phyloP scores from a whole-genome alignment of 2,797 vertebrate genomes.

The Gambelia wislizenii region DNA sequence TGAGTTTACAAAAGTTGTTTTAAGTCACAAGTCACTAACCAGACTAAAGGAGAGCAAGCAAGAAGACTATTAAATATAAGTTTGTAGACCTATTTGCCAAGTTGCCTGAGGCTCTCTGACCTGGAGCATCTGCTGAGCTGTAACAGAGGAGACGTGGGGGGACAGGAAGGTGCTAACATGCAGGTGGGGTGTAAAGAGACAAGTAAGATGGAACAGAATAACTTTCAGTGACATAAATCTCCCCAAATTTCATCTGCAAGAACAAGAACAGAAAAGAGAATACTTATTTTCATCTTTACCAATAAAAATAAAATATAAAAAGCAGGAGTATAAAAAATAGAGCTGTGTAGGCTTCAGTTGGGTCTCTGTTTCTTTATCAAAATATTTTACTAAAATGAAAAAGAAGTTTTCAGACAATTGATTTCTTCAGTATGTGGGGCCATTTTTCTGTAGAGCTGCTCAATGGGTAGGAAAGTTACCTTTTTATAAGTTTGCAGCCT shows the following conservation, averaged over 20 bases:
- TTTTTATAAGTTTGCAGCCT: neutral
- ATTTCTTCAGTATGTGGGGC: rapidly evolving
- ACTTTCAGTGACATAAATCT: too few relatives aligned
- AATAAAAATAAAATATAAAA: neutral
- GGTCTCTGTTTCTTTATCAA: too few relatives aligned
- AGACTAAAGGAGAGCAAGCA: neutral
- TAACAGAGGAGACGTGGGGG: neutral
- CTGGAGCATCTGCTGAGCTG: neutral
- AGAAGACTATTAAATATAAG: too few relatives aligned
- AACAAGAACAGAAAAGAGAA: neutral
- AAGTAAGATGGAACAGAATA: neutral
- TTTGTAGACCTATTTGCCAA: too few relatives aligned
- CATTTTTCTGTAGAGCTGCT: neutral
- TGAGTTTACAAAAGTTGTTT: neutral
- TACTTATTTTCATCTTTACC: neutral
- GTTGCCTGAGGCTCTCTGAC: too few relatives aligned
- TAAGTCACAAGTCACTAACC: neutral
- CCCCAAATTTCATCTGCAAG: neutral
- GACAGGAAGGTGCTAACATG: neutral
- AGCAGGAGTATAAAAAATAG: neutral
- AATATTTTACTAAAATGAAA: neutral
- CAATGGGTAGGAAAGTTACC: neutral
- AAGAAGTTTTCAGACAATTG: neutral
- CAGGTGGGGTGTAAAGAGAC: neutral
- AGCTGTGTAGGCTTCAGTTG: neutral